Conservation (phyloP, 1,140 invertebrate genomes). For the Penaeus chinensis region DNA sequence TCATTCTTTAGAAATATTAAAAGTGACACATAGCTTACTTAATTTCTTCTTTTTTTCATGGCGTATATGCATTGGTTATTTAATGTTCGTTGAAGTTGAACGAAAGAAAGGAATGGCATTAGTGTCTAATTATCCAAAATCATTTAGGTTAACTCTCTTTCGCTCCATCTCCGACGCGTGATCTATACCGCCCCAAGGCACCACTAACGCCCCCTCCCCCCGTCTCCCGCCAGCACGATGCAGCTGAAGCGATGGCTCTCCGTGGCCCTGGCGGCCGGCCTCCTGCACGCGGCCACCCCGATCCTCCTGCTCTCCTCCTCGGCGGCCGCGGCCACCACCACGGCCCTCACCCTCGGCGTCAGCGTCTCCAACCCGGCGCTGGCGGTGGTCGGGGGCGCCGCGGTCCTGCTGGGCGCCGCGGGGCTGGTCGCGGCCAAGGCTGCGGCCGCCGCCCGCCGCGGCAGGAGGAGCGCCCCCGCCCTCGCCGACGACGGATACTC, state of each 20-base stretch:
- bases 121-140: too few species aligned
- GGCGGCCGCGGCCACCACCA: conserved; percentile 4
- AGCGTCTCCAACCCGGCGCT: neutral
- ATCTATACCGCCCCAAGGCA: neutral
- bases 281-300: neutral
- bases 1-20: too few species aligned
- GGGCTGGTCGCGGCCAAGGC: neutral
- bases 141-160: too few species aligned
- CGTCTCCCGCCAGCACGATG: conserved; percentile 1
- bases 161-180: too few species aligned
- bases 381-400: conserved; percentile 25
- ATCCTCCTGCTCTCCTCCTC: neutral
- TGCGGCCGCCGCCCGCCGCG: neutral
- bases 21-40: too few species aligned
- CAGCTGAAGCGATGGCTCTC: conserved; percentile 38
- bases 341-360: neutral
- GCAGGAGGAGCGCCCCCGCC: neutral
- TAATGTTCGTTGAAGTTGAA: too few species aligned
- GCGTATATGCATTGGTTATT: too few species aligned
- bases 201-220: neutral
- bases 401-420: conserved; percentile 20
- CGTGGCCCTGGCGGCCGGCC: neutral
- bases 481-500: neutral
- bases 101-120: too few species aligned
- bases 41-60: too few species aligned